Conservation (phyloP, 1,140 invertebrate species). For the Ooceraea biroi region DNA sequence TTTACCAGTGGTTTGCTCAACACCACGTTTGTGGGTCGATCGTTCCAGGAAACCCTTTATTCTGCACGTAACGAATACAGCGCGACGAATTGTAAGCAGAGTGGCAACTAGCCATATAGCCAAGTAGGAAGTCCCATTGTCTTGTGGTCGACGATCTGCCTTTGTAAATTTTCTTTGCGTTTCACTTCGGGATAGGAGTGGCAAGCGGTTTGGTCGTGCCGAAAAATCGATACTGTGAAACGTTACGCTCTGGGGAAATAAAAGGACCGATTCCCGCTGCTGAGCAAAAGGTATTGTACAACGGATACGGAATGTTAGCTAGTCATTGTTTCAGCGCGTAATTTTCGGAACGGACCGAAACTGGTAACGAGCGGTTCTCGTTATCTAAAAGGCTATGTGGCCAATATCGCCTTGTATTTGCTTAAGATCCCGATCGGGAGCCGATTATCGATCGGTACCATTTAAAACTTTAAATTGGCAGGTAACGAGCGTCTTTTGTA, state of each 20-base stretch:
- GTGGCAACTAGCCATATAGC: background rate
- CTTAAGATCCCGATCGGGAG: slow-evolving; percentile 45
- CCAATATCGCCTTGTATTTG: slow-evolving; percentile 19
- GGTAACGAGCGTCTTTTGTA: slow-evolving; percentile 56
- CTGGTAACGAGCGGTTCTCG: slow-evolving; percentile 37
- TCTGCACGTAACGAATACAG: slow-evolving; percentile 1
- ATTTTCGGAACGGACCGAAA: slow-evolving; percentile 40
- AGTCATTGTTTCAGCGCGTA: slow-evolving; percentile 50
- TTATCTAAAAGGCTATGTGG: slow-evolving; percentile 43
- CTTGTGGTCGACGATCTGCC: slow-evolving; percentile 21
- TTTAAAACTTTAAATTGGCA: slow-evolving; percentile 69
- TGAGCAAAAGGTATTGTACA: slow-evolving; percentile 42
- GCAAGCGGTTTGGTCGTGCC: slow-evolving; percentile 6
- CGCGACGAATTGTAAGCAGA: slow-evolving; percentile 22
- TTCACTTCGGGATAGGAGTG: slow-evolving; percentile 1
- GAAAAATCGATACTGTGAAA: slow-evolving; percentile 43
- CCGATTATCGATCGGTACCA: slow-evolving; percentile 10
- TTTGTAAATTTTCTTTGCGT: slow-evolving; percentile 43
- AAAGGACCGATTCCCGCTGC: slow-evolving; percentile 19
- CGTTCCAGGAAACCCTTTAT: background rate
- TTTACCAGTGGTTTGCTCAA: background rate
- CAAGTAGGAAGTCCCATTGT: slow-evolving; percentile 3
- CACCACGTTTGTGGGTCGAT: background rate
- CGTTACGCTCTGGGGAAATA: slow-evolving; percentile 55
- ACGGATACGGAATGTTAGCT: slow-evolving; percentile 21